phyloP scores from a whole-genome alignment of 1,140 invertebrate species.

The Eulimnadia texana region DNA sequence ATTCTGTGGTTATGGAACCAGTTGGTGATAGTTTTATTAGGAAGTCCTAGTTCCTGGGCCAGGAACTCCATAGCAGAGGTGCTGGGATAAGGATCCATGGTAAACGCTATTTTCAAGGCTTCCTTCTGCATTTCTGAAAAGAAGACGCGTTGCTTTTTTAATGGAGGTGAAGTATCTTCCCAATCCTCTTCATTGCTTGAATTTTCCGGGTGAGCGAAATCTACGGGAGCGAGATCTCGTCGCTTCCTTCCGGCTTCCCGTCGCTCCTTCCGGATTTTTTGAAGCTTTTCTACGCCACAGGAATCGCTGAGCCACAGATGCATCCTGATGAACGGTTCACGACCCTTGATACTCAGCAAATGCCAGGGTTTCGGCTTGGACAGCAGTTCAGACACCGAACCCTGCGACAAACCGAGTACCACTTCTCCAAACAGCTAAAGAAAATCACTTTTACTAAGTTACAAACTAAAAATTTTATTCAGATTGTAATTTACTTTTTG shows the following conservation, averaged over 20 bases:
- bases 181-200: conserved; percentile 20
- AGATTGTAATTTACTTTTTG: too few species aligned
- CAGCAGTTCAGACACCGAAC: conserved; percentile 91
- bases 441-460: neutral
- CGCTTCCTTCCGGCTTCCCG: neutral
- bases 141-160: neutral
- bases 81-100: conserved; percentile 89
- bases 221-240: conserved; percentile 35
- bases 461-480: too few species aligned
- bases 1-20: conserved; percentile 99
- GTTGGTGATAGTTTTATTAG: conserved; percentile 92
- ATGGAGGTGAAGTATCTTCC: neutral
- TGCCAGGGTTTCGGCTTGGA: conserved; percentile 98
- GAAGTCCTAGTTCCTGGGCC: conserved; percentile 75
- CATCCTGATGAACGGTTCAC: conserved; percentile 96
- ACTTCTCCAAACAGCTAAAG: conserved; percentile 82
- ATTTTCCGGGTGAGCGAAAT: conserved; percentile 12
- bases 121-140: conserved; percentile 92
- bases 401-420: conserved; percentile 87
- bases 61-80: conserved; percentile 89
- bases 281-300: conserved; percentile 70
- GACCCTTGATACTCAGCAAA: conserved; percentile 93
- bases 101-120: conserved; percentile 79
- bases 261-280: conserved; percentile 23
- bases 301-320: conserved; percentile 90